These are phyloP conservation scores for Pseudomyrmex flavicornis DNA, from an alignment of 1,140 invertebrate genomes.

Conservation along the genomic window DNA sequence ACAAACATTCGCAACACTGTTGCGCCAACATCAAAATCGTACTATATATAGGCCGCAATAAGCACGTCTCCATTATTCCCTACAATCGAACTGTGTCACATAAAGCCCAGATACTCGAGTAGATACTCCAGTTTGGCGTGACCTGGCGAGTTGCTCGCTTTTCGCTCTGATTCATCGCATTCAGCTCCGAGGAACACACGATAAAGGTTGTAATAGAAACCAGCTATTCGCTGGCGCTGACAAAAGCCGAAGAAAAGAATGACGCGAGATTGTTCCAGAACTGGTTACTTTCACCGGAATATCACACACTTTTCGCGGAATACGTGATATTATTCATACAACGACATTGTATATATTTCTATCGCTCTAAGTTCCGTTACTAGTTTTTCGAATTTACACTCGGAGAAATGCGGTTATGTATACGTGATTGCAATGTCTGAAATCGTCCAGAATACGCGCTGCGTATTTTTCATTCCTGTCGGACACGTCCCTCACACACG, in stretches of 20 bases:
- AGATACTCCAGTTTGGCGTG: conserved; percentile 46
- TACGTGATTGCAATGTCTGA: background rate
- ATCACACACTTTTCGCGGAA: background rate
- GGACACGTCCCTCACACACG: background rate
- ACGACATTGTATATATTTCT: no score
- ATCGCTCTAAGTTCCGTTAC: no score
- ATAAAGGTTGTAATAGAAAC: conserved; percentile 64
- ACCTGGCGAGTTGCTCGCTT: conserved; percentile 45
- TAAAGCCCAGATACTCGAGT: conserved; percentile 38
- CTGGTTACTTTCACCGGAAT: conserved; percentile 9
- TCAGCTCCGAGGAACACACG: conserved; percentile 66
- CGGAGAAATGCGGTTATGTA: background rate
- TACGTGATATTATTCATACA: background rate
- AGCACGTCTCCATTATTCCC: conserved; percentile 27
- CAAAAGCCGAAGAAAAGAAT: conserved; percentile 56
- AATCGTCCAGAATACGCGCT: background rate
- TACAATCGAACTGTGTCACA: conserved; percentile 41
- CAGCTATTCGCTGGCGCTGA: conserved; percentile 47
- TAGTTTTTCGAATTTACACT: background rate
- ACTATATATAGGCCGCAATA: background rate
- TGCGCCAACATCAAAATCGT: background rate
- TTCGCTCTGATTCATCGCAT: conserved; percentile 59
- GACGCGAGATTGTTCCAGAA: conserved; percentile 41
- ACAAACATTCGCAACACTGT: background rate
- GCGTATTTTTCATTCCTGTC: background rate